phyloP scores from a whole-genome alignment of 2,797 vertebrate genomes.

The Cryptoprocta ferox region DNA sequence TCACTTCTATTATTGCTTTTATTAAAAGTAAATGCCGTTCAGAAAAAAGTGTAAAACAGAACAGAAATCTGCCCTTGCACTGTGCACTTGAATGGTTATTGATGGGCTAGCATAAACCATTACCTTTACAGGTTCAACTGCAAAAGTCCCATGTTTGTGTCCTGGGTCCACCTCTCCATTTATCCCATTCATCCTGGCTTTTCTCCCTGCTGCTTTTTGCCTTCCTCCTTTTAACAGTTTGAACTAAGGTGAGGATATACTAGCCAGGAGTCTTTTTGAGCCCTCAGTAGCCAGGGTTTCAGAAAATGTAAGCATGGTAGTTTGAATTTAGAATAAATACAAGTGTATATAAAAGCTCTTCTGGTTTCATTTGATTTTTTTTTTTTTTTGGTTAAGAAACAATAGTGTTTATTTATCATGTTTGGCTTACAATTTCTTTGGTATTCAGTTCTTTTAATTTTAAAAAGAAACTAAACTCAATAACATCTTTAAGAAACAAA shows the following conservation, averaged over 20 bases:
- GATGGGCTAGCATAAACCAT: neutral
- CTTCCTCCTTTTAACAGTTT: neutral
- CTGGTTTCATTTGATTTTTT: neutral
- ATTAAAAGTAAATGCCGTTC: neutral
- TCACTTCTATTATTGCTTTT: neutral
- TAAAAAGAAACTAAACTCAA: neutral
- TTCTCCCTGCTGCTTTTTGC: neutral
- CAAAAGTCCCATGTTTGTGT: neutral
- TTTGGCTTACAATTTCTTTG: conserved; percentile 61
- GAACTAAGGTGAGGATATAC: neutral
- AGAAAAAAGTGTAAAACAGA: neutral
- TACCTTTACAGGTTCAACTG: neutral
- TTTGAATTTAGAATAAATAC: neutral
- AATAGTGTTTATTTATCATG: conserved; percentile 74
- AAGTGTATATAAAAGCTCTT: neutral
- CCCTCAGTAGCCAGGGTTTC: neutral
- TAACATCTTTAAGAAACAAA: conserved; percentile 63
- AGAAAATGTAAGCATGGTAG: neutral
- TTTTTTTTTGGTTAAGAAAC: conserved; percentile 47
- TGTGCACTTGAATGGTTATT: neutral
- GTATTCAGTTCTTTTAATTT: conserved; percentile 36
- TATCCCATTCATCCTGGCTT: accelerated
- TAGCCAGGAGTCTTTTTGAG: neutral
- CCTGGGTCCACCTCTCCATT: neutral
- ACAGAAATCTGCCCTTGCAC: neutral